Evolutionary conservation across 2,888 invertebrate species (phyloP), one percentile per base, ranked within the genome.

Genomic region (Ormyrus pomaceus): DNA sequence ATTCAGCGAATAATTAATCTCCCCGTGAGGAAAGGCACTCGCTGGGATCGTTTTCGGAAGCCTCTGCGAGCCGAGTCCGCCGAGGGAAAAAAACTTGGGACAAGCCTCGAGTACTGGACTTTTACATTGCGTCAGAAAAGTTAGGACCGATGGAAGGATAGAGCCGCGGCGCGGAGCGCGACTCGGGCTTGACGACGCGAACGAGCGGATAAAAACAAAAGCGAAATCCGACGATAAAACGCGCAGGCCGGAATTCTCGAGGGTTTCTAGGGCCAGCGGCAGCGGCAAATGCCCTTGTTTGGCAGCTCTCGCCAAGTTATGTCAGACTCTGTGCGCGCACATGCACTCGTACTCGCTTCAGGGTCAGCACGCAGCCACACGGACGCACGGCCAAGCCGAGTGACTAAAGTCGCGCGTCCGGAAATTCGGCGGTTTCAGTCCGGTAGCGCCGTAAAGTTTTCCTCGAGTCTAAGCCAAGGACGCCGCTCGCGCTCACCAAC

Each of bases 231-330:
- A 11, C 68, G n/a, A 68, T 6, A 10, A 53, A 3, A 68, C 50
- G 48, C 34, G 34, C 34, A 4, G 34, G 34, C 34, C 34, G 34
- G 64, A 64, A 50, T 62, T 56, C 51, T 62, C 61, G 34, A 61
- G 61, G 51, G 62, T 19, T n/a, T 51, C 34, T 7, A 11, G n/a
- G 8, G 34, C 34, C 34, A 34, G 34, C 34, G 4, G 34, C 34
- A 4, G 45, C n/a, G 8, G 45, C 53, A 69, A 77, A 77, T 77
- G 56, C 69, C 77, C 64, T 70, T 70, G 50, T 77, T 77, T 56
- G 70, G 70, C 46, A 56, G 19, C 50, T 58, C 48, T 34, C 45
- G 45, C 5, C 46, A 53, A 55, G 55, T 76, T 55, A 10, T 46
- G 61, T 61, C 68, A 75, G 51, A 19, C 9, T 53, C 34, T 3